A percentile compares a stretch with the other conserved stretches of the same genome.
phyloP scores from a whole-genome alignment of 2,888 invertebrate species.

The Volucella zonaria region DNA sequence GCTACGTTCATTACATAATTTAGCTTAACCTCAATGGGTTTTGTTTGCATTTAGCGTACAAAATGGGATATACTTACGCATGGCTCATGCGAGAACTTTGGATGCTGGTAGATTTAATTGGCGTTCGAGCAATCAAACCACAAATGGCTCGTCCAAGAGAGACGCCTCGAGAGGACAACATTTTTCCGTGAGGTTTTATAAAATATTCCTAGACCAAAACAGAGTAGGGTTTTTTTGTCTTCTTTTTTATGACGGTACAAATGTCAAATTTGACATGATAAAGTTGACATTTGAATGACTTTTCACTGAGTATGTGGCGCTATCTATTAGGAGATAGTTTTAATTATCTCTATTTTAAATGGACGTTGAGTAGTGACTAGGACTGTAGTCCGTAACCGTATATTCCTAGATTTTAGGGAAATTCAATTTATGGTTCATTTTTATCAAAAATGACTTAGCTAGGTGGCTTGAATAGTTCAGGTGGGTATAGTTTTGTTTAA shows the following conservation, averaged over 20 bases:
- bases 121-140: slow-evolving; percentile 41
- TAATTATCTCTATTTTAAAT: too few species aligned
- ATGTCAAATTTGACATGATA: slow-evolving; percentile 43
- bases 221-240: slow-evolving; percentile 10
- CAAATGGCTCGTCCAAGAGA: slow-evolving; percentile 53
- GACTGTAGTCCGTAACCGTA: too few species aligned
- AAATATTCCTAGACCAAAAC: slow-evolving; percentile 42
- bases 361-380: too few species aligned
- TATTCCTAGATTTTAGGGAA: too few species aligned
- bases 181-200: slow-evolving; percentile 30
- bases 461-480: too few species aligned
- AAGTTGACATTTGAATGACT: slow-evolving; percentile 22
- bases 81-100: slow-evolving; percentile 70
- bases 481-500: too few species aligned
- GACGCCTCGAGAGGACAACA: slow-evolving; percentile 61
- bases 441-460: too few species aligned
- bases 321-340: slow-evolving; percentile 26
- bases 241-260: not conserved
- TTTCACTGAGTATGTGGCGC: not conserved
- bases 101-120: slow-evolving; percentile 45
- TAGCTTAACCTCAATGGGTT: slow-evolving; percentile 59
- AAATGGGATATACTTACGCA: slow-evolving; percentile 71
- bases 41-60: slow-evolving; percentile 28
- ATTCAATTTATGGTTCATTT: too few species aligned
- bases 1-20: slow-evolving; percentile 55